phyloP scores from a whole-genome alignment of 2,888 invertebrate species.

The Chydorus sphaericus region DNA sequence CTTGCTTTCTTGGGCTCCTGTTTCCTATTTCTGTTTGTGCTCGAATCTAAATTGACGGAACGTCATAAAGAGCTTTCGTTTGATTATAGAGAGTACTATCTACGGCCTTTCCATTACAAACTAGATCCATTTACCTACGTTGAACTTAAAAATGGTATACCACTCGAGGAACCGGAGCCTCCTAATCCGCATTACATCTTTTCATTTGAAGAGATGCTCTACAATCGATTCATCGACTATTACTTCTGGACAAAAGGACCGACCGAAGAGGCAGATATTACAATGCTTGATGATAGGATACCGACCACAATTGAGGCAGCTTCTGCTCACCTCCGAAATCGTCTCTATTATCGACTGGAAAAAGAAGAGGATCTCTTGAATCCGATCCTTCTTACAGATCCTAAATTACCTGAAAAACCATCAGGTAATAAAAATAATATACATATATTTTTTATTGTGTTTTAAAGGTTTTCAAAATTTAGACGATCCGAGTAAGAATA shows the following conservation, averaged over 20 bases:
- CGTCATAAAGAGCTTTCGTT: not conserved
- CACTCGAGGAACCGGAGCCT: not conserved
- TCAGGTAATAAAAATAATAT: too few relatives aligned
- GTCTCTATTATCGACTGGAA: conserved; percentile 5
- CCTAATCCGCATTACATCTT: conserved; percentile 3
- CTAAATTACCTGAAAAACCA: not conserved
- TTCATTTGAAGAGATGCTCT: conserved; percentile 3
- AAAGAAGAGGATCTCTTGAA: not conserved
- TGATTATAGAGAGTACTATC: conserved; percentile 1
- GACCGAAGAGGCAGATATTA: not conserved
- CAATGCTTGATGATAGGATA: not conserved
- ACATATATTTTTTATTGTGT: too few relatives aligned
- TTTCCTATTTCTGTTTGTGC: not conserved
- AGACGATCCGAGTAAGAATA: not conserved
- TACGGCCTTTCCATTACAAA: conserved; percentile 1
- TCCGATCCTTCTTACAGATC: not conserved
- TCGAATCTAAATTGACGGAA: not conserved
- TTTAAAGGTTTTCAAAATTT: not conserved
- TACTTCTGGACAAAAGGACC: not conserved
- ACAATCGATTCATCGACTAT: conserved; percentile 7
- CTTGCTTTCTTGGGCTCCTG: not conserved
- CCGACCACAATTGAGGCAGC: not conserved
- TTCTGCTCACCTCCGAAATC: not conserved
- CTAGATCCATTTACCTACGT: conserved; percentile 10
- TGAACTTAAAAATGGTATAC: not conserved